These are phyloP conservation scores for Diceros bicornis DNA, from an alignment of 2,797 vertebrate species.

Conservation along the genomic window DNA sequence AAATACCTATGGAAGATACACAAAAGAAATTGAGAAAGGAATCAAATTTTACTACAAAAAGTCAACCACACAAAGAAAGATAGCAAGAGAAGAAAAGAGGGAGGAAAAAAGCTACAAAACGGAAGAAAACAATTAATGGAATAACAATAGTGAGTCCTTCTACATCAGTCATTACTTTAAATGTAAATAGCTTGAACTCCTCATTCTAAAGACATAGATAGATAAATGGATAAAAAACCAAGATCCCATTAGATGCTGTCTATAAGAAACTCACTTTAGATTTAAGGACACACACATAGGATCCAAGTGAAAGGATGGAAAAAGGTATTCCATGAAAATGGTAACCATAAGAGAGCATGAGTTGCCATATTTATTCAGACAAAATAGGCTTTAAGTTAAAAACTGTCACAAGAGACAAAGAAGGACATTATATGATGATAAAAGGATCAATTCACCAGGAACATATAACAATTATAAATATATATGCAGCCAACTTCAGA, in stretches of 20 bases:
- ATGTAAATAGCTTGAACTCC: too few relatives aligned
- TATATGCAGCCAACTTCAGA: not conserved
- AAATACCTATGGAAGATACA: not conserved
- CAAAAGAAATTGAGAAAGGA: not conserved
- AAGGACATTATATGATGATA: too few relatives aligned
- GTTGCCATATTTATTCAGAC: not conserved
- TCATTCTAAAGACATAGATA: not conserved
- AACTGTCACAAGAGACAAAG: not conserved
- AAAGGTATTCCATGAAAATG: too few relatives aligned
- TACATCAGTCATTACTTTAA: too few relatives aligned
- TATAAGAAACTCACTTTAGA: not conserved
- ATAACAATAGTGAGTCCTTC: not conserved
- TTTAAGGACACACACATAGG: too few relatives aligned
- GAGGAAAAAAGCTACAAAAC: not conserved
- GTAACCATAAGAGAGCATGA: not conserved
- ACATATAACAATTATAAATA: not conserved
- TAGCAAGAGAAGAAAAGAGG: not conserved
- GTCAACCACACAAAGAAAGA: not conserved
- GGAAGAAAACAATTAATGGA: not conserved
- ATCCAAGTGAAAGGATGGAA: too few relatives aligned
- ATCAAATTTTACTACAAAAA: not conserved
- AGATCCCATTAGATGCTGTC: not conserved
- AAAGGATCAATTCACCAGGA: too few relatives aligned
- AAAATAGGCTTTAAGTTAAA: not conserved
- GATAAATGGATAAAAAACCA: not conserved